phyloP scores from a whole-genome alignment of 2,888 invertebrate genomes.

The Latrodectus hesperus region DNA sequence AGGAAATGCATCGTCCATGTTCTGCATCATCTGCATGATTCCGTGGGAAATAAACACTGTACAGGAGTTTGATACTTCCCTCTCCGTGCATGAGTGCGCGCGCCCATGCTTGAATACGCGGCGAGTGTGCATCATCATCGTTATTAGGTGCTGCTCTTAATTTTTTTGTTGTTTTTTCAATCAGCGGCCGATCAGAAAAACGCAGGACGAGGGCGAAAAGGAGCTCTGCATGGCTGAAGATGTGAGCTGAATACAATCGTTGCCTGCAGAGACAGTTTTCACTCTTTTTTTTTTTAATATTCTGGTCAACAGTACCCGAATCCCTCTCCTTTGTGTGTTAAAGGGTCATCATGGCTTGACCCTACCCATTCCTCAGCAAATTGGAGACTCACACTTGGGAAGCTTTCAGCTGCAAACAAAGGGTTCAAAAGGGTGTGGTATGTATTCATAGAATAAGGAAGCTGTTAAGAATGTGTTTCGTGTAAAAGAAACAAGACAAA shows the following conservation, averaged over 20 bases:
- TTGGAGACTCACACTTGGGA: too few relatives aligned
- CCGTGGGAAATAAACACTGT: not conserved
- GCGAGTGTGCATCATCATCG: not conserved
- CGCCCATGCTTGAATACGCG: not conserved
- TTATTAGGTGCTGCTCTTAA: not conserved
- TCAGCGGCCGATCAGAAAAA: not conserved
- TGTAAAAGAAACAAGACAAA: too few relatives aligned
- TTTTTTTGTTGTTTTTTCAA: not conserved
- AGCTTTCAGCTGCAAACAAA: too few relatives aligned
- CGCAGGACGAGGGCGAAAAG: not conserved
- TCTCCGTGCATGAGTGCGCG: conserved; percentile 9
- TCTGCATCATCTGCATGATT: conserved; percentile 16
- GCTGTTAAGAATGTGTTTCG: too few relatives aligned
- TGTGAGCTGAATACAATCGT: too few relatives aligned
- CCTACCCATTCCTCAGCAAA: not conserved
- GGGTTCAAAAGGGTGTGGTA: too few relatives aligned
- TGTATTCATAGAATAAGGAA: too few relatives aligned
- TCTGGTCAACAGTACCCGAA: not conserved
- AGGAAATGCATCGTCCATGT: not conserved
- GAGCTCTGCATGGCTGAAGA: not conserved
- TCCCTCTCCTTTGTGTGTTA: not conserved
- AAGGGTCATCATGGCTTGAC: not conserved
- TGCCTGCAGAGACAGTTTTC: not conserved
- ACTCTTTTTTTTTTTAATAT: not conserved
- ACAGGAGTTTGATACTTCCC: not conserved